A percentile compares a stretch with the other conserved stretches of the same genome.
phyloP scores from a whole-genome alignment of 2,888 invertebrate species.

The Yponomeuta plumbellus region DNA sequence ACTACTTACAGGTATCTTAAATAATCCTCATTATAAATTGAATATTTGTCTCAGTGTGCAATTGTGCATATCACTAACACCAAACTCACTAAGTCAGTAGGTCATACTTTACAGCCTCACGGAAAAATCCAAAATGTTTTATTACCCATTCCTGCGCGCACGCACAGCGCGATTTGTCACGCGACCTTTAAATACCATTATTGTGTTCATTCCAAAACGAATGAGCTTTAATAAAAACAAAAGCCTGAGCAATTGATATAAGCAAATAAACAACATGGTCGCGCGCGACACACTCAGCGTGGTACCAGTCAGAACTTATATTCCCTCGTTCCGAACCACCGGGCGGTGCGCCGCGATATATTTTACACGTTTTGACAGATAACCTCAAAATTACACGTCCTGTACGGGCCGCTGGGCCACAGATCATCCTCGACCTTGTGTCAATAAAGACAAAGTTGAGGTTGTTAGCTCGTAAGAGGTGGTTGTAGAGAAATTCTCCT shows the following conservation, averaged over 20 bases:
- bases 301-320: slow-evolving; percentile 57
- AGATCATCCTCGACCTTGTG: neutral
- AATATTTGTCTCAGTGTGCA: no score
- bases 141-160: neutral
- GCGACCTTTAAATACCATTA: neutral
- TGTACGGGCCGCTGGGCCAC: neutral
- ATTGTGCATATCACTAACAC: no score
- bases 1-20: no score
- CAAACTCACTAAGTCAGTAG: no score
- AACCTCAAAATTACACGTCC: slow-evolving; percentile 36
- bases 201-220: neutral
- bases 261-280: slow-evolving; percentile 50
- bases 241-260: slow-evolving; percentile 28
- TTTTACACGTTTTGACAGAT: slow-evolving; percentile 52
- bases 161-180: neutral
- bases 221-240: slow-evolving; percentile 18
- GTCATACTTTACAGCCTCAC: no score
- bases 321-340: slow-evolving; percentile 49
- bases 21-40: no score
- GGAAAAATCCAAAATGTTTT: neutral
- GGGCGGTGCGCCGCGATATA: slow-evolving; percentile 40
- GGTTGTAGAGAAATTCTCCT: neutral
- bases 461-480: neutral
- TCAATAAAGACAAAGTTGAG: neutral
- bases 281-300: slow-evolving; percentile 57